phyloP scores from a whole-genome alignment of 2,797 vertebrate species.

The Leptoclinus maculatus region DNA sequence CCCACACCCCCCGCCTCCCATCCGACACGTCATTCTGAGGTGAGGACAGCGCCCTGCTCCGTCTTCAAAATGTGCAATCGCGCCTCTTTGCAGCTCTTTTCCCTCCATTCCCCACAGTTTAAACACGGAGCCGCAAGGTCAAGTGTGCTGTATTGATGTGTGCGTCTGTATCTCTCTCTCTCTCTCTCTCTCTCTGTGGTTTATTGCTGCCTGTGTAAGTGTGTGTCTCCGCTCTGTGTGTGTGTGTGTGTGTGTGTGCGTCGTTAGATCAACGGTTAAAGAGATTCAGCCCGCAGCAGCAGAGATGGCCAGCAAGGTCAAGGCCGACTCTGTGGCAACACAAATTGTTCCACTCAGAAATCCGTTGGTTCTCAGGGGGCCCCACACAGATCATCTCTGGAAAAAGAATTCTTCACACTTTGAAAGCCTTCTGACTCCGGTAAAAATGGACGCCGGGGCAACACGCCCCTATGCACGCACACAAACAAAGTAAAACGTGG shows the following conservation, averaged over 20 bases:
- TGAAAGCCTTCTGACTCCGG: conserved; percentile 2
- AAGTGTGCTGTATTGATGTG: conserved; percentile 67
- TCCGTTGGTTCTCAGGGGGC: conserved; percentile 53
- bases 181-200: conserved; percentile 40
- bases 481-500: not conserved
- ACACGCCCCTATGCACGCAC: not conserved
- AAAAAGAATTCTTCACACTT: conserved; percentile 22
- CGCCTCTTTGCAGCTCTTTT: conserved; percentile 41
- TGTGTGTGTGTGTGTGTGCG: conserved; percentile 9
- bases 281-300: conserved; percentile 71
- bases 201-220: conserved; percentile 53
- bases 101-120: conserved; percentile 46
- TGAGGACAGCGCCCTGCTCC: conserved; percentile 36
- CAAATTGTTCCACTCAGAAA: conserved; percentile 77
- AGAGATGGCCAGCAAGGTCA: conserved; percentile 75
- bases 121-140: conserved; percentile 72
- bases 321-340: conserved; percentile 73
- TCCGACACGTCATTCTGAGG: conserved; percentile 48
- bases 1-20: conserved; percentile 35
- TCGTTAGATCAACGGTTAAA: conserved; percentile 66
- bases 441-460: conserved; percentile 3
- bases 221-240: conserved; percentile 15
- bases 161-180: conserved; percentile 41
- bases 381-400: conserved; percentile 46
- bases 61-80: conserved; percentile 35